phyloP scores from a whole-genome alignment of 2,888 invertebrate species.

The Plutella xylostella region DNA sequence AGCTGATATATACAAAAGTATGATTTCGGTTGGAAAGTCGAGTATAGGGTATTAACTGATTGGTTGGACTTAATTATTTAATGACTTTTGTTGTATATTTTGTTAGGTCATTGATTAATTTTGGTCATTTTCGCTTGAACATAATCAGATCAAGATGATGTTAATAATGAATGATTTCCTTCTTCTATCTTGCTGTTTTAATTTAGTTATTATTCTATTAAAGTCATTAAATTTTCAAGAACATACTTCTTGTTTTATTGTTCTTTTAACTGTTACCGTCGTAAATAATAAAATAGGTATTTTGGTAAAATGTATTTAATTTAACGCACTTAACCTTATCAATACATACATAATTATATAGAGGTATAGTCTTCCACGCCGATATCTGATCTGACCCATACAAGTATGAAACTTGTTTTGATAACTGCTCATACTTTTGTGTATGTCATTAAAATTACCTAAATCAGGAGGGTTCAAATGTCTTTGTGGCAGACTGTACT shows the following conservation, averaged over 20 bases:
- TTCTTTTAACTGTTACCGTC: background rate
- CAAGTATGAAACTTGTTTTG: too few relatives aligned
- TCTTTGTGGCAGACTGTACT: too few relatives aligned
- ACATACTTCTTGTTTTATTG: constrained; percentile 39
- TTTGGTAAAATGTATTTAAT: too few relatives aligned
- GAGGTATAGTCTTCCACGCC: too few relatives aligned
- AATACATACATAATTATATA: too few relatives aligned
- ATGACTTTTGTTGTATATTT: constrained; percentile 72
- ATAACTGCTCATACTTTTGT: too few relatives aligned
- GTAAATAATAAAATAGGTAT: too few relatives aligned
- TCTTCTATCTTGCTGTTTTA: constrained; percentile 69
- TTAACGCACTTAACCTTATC: too few relatives aligned
- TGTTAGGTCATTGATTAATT: constrained; percentile 71
- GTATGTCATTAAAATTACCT: too few relatives aligned
- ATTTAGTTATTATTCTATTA: constrained; percentile 70
- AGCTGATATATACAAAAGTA: constrained; percentile 52
- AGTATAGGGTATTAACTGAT: constrained; percentile 43
- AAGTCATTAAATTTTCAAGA: constrained; percentile 71
- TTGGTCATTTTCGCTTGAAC: constrained; percentile 59
- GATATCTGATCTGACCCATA: too few relatives aligned
- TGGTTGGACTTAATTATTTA: constrained; percentile 66
- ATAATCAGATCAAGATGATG: constrained; percentile 60
- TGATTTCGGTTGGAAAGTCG: constrained; percentile 45
- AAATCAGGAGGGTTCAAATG: too few relatives aligned
- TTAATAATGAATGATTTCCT: constrained; percentile 62